A percentile compares a stretch with the other conserved stretches of the same genome.
phyloP scores from a whole-genome alignment of 1,140 invertebrate genomes.

The Meloidogyne exigua region DNA sequence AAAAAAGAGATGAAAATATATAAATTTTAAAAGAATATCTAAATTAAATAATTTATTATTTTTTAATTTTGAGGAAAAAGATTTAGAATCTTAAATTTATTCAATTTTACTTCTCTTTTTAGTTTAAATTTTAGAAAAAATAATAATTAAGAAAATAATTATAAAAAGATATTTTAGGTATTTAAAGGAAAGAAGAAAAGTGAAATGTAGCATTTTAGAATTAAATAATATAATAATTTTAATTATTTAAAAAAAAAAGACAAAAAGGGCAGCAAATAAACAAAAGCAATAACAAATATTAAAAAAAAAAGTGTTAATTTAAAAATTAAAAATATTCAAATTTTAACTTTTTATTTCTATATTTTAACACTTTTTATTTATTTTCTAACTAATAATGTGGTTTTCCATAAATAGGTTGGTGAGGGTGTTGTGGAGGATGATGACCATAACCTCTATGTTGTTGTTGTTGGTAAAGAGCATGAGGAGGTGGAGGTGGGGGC shows the following conservation, averaged over 20 bases:
- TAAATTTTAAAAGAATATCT: not conserved
- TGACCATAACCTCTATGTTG: not conserved
- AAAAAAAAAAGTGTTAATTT: not conserved
- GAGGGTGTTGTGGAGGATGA: conserved; percentile 16
- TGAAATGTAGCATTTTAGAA: not conserved
- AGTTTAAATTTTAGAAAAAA: too few relatives aligned
- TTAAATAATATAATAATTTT: too few relatives aligned
- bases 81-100: too few relatives aligned
- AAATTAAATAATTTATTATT: too few relatives aligned
- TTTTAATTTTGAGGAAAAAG: too few relatives aligned
- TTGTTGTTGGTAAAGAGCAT: not conserved
- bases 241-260: not conserved
- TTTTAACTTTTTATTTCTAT: too few relatives aligned
- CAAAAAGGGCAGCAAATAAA: not conserved
- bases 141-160: too few relatives aligned
- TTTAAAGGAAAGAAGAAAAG: not conserved
- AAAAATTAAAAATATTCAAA: not conserved
- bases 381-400: not conserved
- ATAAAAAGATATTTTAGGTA: too few relatives aligned
- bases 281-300: not conserved
- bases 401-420: conserved; percentile 21
- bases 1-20: too few relatives aligned
- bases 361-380: not conserved
- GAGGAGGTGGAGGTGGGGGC: conserved; percentile 9
- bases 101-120: too few relatives aligned